Conservation (phyloP, 2,113 vertebrate genomes). For the Apistogramma diplotaenia region DNA sequence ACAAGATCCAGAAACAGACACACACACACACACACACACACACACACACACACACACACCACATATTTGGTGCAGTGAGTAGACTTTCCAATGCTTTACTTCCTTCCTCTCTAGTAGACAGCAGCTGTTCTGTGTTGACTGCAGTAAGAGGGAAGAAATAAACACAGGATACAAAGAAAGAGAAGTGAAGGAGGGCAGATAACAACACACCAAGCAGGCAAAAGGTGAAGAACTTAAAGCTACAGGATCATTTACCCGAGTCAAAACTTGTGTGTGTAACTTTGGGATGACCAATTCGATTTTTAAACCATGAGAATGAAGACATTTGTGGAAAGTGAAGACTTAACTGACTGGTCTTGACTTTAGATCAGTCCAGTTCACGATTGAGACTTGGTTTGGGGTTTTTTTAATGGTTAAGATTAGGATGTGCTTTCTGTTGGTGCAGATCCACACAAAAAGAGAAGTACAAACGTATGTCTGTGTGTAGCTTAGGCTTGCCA, state of each 20-base stretch:
- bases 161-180: neutral
- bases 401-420: neutral
- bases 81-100: neutral
- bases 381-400: neutral
- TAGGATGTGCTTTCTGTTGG: neutral
- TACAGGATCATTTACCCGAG: neutral
- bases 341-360: neutral
- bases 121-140: constrained; percentile 30
- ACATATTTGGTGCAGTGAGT: neutral
- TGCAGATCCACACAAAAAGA: neutral
- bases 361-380: neutral
- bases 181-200: neutral
- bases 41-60: neutral
- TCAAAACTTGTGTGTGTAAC: neutral
- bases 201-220: neutral
- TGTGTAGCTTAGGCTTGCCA: neutral
- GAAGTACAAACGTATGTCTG: neutral
- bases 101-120: constrained; percentile 8
- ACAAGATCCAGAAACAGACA: neutral
- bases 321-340: neutral
- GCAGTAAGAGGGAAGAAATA: neutral
- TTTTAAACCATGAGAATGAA: neutral
- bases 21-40: neutral
- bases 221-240: neutral
- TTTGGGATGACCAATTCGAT: neutral